Evolutionary conservation across 2,113 vertebrate species (phyloP), one percentile per base, ranked within the genome.

Genomic region (Cygnus buccinator): DNA sequence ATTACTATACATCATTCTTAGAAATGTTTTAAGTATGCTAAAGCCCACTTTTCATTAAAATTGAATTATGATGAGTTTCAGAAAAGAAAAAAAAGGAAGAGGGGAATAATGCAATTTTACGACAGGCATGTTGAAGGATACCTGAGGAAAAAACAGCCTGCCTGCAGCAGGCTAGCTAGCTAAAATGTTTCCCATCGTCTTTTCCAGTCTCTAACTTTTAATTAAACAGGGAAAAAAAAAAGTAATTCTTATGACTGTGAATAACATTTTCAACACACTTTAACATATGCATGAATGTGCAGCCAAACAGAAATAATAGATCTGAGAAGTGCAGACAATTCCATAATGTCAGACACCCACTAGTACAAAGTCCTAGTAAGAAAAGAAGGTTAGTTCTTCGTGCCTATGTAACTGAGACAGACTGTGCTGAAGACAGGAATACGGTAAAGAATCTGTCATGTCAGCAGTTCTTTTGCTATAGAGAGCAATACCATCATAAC

Each of bases 21-120:
- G 73, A 92, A 92, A 71, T 0, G 0, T 66, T 78, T 74, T 66
- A 66, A 43, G 46, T 54, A 90, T 28, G 35, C 58, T 84, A 62
- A 92, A 72, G 33, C 58, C 62, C 58, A 76, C 73, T 80, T 76
- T 62, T 87, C 58, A 84, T 87, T 92, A 87, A 87, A 92, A 75
- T n/a, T 84, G 67, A 66, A 80, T 92, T 92, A 79, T 79, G 46
- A n/a, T 33, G 78, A 55, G 35, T 94, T 79, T 79, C 39, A 83
- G 77, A 75, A 77, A 39, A 79, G 6, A n/a, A 75, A 73, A 48
- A 57, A 65, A 59, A 35, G 25, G 73, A n/a, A 54, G 37, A 43
- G 13, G 13, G 37, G 77, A 57, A 67, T 58, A 35, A 39, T 11
- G 19, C 26, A 52, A 4, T 59, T 81, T 43, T 61, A n/a, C 6